These are phyloP conservation scores for Morone saxatilis DNA, from an alignment of 2,113 vertebrate genomes.

Conservation along the genomic window DNA sequence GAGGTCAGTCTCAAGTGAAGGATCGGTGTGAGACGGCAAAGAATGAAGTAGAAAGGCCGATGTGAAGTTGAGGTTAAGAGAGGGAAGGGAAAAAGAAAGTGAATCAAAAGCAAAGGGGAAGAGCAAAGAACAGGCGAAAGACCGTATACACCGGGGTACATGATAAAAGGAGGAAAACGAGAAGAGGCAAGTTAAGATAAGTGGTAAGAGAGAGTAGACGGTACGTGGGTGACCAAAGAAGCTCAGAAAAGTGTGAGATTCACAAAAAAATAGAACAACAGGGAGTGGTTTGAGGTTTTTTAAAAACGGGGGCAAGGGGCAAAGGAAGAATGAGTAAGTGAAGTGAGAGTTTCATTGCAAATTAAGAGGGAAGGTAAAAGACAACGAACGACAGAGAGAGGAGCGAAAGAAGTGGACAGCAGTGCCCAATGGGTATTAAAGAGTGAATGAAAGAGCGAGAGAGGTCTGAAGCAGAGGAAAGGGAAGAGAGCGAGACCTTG, in stretches of 20 bases:
- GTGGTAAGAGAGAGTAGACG: conserved; percentile 15
- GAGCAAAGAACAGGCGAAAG: conserved; percentile 32
- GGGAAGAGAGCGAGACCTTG: conserved; percentile 67
- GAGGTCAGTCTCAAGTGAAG: conserved; percentile 47
- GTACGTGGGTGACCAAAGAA: conserved; percentile 29
- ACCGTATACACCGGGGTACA: not conserved
- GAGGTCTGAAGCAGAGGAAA: conserved; percentile 52
- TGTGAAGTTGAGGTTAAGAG: conserved; percentile 56
- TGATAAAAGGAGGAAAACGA: conserved; percentile 32
- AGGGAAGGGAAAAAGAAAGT: conserved; percentile 27
- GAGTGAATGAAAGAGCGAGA: conserved; percentile 52
- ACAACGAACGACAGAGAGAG: conserved; percentile 30
- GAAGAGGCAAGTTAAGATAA: conserved; percentile 27
- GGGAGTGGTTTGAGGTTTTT: conserved; percentile 40
- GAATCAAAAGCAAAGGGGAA: conserved; percentile 29
- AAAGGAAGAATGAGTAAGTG: conserved; percentile 26
- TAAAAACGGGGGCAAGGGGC: conserved; percentile 33
- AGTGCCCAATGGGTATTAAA: conserved; percentile 34
- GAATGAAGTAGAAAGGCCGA: conserved; percentile 40
- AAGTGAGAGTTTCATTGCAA: conserved; percentile 28
- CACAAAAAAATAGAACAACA: conserved; percentile 24
- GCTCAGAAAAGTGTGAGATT: conserved; percentile 6
- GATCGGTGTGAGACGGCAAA: conserved; percentile 31
- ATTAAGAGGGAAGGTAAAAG: conserved; percentile 36
- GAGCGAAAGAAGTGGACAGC: conserved; percentile 29